Base-by-base conservation (phyloP, 2,888 invertebrate species). In the Cordilura impudica region DNA sequence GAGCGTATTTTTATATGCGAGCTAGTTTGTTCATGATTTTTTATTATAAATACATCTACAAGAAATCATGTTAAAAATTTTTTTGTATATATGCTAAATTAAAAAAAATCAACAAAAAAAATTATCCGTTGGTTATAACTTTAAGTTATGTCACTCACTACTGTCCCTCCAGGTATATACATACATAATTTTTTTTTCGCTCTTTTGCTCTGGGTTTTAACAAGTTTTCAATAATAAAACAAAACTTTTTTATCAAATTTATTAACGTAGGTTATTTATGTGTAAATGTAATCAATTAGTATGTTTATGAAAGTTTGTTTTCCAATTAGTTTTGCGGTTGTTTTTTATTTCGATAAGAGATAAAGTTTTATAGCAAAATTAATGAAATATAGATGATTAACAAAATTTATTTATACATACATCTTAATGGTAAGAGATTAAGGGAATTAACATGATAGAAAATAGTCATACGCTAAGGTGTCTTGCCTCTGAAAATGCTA, bases 251-350 rank as follows among this genome's bases (percentile, higher is more conserved):
- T 71, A 74, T 79, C 56, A 61, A 79, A 74, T 79, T 79, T 66
- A 71, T 79, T 66, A 61, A 75, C 31, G 14, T 35, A 67, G 49
- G 75, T 79, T 74, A 75, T 75, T 69, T 79, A 49, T 71, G 75
- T 79, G 75, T 71, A 75, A 79, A 79, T 75, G 51, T 63, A 79
- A 79, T 79, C 79, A 79, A 79, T 79, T 79, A 79, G 74, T 63
- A 23, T 35, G 49, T 66, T 79, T 79, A 75, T 51, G 56, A 74
- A 75, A 75, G 49, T 79, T 79, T 71, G 26, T 47, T 67, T 63
- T 58, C 49, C 31, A 26, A 19, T 69, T 58, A 51, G 16, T 39
- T 19, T 56, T 39, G n/a, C n/a, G 5, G 29, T 47, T 35, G 35
- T 18, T 29, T 23, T 4, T 1, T 16, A 4, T 39, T 18, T 16